Evolutionary conservation across 2,888 invertebrate species (phyloP), one percentile per base, ranked within the genome.

Genomic region (Platycheirus rosarum): DNA sequence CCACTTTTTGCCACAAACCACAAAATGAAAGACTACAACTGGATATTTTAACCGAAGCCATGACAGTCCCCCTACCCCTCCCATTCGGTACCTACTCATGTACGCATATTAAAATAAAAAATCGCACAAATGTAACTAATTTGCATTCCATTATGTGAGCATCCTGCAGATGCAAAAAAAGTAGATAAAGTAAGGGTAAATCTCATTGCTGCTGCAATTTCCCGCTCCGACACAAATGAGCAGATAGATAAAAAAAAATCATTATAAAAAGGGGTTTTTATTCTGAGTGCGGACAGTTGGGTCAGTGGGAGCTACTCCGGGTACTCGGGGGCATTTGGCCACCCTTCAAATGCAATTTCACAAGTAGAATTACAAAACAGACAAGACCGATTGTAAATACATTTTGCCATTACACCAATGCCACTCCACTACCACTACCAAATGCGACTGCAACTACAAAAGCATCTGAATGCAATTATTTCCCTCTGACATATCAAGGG

Each of bases 71-170:
- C 40, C 37, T n/a, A 16, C 46, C 20, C 65, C 57, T n/a, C n/a
- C n/a, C n/a, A n/a, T n/a, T n/a, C n/a, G n/a, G n/a, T n/a, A n/a
- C n/a, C n/a, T n/a, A n/a, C n/a, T n/a, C 80, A 76, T 76, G 80
- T 65, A 80, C 75, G 79, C 79, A 80, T 70, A 76, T 71, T 66
- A 70, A 76, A 70, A 66, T 16, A 70, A 70, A 70, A 70, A 80
- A 76, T 70, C 60, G 80, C 48, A 76, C 76, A 57, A 76, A 80
- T 70, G 80, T 80, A 66, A 76, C 80, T 80, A 80, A 80, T 80
- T 76, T 80, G 80, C 80, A 80, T 80, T 76, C 70, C 76, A 80
- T 80, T 80, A 76, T 60, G 65, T 48, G 46, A 14, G 63, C 57
- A 53, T 75, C 62, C 57, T 49, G 62, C 49, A 11, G 32, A 26